These are phyloP conservation scores for Phyllotreta striolata DNA, from an alignment of 2,888 invertebrate genomes.

Conservation along the genomic window DNA sequence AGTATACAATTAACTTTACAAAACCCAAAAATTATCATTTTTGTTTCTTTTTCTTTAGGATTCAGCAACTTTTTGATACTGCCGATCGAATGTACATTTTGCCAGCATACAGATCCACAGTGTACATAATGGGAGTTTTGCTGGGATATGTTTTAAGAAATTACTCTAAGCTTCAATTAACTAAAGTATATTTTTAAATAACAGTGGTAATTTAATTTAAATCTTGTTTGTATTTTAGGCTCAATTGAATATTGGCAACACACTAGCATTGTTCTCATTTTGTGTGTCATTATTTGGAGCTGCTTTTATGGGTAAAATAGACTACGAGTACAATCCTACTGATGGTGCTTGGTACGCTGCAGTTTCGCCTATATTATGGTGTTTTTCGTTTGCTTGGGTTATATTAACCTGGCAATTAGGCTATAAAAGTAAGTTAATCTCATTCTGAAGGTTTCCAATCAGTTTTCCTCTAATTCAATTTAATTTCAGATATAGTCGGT, in stretches of 20 bases:
- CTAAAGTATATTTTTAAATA: constrained; percentile 57
- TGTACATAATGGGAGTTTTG: constrained; percentile 73
- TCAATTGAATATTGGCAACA: constrained; percentile 67
- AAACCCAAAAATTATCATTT: too few relatives aligned
- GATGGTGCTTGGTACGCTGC: constrained; percentile 76
- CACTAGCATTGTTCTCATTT: constrained; percentile 63
- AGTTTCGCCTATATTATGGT: constrained; percentile 75
- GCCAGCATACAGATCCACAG: constrained; percentile 71
- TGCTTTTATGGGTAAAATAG: constrained; percentile 69
- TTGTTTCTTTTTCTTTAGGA: constrained; percentile 58
- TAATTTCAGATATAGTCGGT: constrained; percentile 57
- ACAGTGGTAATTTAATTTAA: neutral
- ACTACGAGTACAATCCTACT: constrained; percentile 68
- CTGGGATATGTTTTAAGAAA: constrained; percentile 68
- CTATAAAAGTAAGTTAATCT: constrained; percentile 62
- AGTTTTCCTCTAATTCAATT: constrained; percentile 5
- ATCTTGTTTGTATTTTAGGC: constrained; percentile 53
- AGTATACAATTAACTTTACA: constrained; percentile 53
- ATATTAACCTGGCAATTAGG: constrained; percentile 71
- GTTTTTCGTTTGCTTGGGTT: constrained; percentile 72
- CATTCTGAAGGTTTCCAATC: neutral
- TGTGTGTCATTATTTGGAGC: constrained; percentile 68
- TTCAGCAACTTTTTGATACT: constrained; percentile 71
- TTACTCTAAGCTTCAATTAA: constrained; percentile 60
- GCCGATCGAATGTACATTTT: constrained; percentile 75